Percentiles rank a stretch among this genome's conserved stretches.
Conservation (phyloP, 2,113 vertebrate species). For the Rhea pennata region DNA sequence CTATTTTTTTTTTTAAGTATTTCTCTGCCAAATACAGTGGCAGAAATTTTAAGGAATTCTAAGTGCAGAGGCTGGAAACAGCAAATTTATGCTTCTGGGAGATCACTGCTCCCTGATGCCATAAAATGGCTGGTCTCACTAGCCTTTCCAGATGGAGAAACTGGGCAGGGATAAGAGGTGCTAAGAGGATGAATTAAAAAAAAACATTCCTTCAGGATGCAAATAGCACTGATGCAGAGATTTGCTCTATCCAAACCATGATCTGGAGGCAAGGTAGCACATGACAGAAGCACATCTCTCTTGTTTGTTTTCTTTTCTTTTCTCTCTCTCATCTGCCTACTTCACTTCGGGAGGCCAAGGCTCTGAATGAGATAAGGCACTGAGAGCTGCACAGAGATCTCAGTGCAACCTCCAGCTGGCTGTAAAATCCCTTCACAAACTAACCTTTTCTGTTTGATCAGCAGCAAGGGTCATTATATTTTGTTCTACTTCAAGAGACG, state of each 20-base stretch:
- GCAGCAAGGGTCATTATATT: neutral
- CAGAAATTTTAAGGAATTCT: constrained; percentile 9
- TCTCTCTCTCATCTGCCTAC: neutral
- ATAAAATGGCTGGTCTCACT: neutral
- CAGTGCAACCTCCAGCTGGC: neutral
- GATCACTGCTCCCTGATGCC: neutral
- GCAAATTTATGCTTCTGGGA: constrained; percentile 17
- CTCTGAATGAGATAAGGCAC: neutral
- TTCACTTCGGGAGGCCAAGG: neutral
- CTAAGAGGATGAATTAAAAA: constrained; percentile 40
- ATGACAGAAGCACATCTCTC: neutral
- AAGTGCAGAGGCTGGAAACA: neutral
- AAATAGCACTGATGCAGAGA: neutral
- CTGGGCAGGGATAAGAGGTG: neutral
- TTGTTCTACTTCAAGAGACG: neutral
- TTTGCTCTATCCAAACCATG: constrained; percentile 17
- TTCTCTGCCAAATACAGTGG: neutral
- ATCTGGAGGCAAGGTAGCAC: neutral
- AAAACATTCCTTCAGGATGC: neutral
- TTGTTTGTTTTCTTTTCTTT: neutral
- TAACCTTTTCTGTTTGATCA: neutral
- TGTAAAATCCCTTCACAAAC: neutral
- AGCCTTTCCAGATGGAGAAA: constrained; percentile 33
- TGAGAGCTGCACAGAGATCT: neutral
- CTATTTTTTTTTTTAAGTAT: neutral